phyloP scores from a whole-genome alignment of 1,140 invertebrate species.

The Drosophila takahashii region DNA sequence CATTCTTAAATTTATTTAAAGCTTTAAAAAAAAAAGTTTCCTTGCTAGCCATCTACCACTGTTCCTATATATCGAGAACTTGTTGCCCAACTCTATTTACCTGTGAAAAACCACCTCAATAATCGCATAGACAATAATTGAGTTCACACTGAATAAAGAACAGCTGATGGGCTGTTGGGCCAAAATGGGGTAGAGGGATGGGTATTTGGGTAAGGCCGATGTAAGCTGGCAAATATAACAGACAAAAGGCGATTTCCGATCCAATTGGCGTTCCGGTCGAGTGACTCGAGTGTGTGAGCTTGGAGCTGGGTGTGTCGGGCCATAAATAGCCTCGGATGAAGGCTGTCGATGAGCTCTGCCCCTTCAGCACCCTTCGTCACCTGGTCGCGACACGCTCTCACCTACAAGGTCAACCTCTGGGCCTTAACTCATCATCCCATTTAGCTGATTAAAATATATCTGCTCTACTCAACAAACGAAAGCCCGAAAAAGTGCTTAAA shows the following conservation, averaged over 20 bases:
- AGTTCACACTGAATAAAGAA: slow-evolving; percentile 47
- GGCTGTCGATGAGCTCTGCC: slow-evolving; percentile 39
- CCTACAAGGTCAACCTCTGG: slow-evolving; percentile 46
- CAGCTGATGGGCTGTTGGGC: slow-evolving; percentile 53
- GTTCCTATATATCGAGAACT: slow-evolving; percentile 2
- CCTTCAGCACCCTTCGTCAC: slow-evolving; percentile 14
- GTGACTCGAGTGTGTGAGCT: slow-evolving; percentile 46
- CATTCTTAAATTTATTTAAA: too few relatives aligned
- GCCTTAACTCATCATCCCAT: slow-evolving; percentile 33
- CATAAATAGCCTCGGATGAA: slow-evolving; percentile 34
- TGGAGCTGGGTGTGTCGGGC: slow-evolving; percentile 54
- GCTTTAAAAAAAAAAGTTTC: too few relatives aligned
- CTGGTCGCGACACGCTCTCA: slow-evolving; percentile 11
- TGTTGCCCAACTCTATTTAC: slow-evolving; percentile 48
- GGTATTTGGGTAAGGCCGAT: slow-evolving; percentile 3
- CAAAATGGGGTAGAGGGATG: slow-evolving; percentile 1
- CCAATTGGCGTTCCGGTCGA: slow-evolving; percentile 60
- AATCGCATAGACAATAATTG: slow-evolving; percentile 56
- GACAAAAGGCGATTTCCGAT: slow-evolving; percentile 69
- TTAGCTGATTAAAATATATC: slow-evolving; percentile 14
- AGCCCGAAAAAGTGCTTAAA: slow-evolving; percentile 16
- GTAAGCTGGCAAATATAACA: slow-evolving; percentile 31
- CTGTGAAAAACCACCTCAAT: slow-evolving; percentile 34
- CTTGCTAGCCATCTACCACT: too few relatives aligned
- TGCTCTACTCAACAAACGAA: slow-evolving; percentile 24